Evolutionary conservation across 2,113 vertebrate species (phyloP), one percentile per base, ranked within the genome.

Genomic region (Menidia beryllina): DNA sequence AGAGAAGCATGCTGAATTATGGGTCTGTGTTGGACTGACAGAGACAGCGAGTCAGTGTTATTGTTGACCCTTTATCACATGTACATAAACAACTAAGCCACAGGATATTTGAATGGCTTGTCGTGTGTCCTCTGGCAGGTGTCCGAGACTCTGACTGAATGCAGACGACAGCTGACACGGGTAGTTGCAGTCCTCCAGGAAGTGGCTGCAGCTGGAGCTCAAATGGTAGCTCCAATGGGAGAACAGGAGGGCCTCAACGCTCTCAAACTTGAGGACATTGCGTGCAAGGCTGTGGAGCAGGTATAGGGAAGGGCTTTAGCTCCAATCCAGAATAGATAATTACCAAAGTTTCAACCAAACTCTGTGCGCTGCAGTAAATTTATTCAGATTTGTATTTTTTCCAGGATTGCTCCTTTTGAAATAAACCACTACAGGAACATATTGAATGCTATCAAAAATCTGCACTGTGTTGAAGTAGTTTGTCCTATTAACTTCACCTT

Each of bases 161-260:
- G 96, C 92, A 94, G 97, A 55, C 96, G 95, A 51, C 96, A 98
- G 91, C 91, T 97, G 84, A 97, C 95, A 0, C 95, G 97, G 77
- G 96, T 96, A 82, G 97, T 98, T 78, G 98, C 97, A 0, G 96
- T 98, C 76, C 94, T 99, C 56, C 97, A 99, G 90, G 97, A 99
- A 75, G 95, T 98, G 88, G 96, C 96, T 0, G 96, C 97, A 0
- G 96, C 96, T 0, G 96, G 95, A 0, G 95, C 96, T 2, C 98
- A 98, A 93, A 94, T 98, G 86, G 87, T 96, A 0, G 96, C 96
- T 0, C 92, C 97, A 0, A 88, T 99, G 59, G 92, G 95, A 0
- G 98, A 99, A 89, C 97, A 95, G 2, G 98, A 99, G 76, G 98
- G 97, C 0, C 90, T 99, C 43, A 94, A 86, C 0, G 92, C 96